Evolutionary conservation across 2,113 vertebrate genomes (phyloP), one percentile per base, ranked within the genome.

Genomic region (Dasyprocta punctata): DNA sequence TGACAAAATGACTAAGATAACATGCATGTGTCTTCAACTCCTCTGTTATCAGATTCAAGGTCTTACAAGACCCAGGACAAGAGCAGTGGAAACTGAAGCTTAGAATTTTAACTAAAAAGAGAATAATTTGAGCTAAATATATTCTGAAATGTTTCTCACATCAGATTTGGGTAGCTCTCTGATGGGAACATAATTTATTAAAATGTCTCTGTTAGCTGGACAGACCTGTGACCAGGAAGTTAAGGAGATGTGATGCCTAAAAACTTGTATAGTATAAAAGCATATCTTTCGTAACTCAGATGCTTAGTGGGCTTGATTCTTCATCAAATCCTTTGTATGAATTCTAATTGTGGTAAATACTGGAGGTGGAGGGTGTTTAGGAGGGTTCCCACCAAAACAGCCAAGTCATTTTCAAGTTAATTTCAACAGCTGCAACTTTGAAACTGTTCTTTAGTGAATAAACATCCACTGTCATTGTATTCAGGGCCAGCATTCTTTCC

Each of bases 401-500:
- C 47, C 17, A 12, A 81, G 33, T 60, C 54, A 49, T 87, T 97
- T 94, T 36, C 73, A 94, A 97, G 82, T 9, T 67, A 78, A 87
- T 83, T 81, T 86, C 92, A 58, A 61, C n/a, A 95, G 38, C 58
- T 84, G 60, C 82, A 91, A 95, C 52, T 90, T 89, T 73, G 86
- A 93, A 56, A 63, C 16, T 49, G 56, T 22, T 36, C 36, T 95
- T 7, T n/a, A 36, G 33, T 89, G 44, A 92, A 86, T 81, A 38
- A 80, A 63, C 54, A 26, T 17, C 71, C 16, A 30, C 14, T 86
- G 97, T 85, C 11, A 14, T 67, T 95, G 30, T 94, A 54, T 83
- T 97, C 65, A 69, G 87, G 61, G 69, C 61, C 41, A 96, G 89
- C 73, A 49, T 93, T 94, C 63, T 98, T 94, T 90, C 85, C 94